Evolutionary conservation across 2,888 invertebrate genomes (phyloP), one percentile per base, ranked within the genome.

Genomic region (Pimpla rufipes): DNA sequence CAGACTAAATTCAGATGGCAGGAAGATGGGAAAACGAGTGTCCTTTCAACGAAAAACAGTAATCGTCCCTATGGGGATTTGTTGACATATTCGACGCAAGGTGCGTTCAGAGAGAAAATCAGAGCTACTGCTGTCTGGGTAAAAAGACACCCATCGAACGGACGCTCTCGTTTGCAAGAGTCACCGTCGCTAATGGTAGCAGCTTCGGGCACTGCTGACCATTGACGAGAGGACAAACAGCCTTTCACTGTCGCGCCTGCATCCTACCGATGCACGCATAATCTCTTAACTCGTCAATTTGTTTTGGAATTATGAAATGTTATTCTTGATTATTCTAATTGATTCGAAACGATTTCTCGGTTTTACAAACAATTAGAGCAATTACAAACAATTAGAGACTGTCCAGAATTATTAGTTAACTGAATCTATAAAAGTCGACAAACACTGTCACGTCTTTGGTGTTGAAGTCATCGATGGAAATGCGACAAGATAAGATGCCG

Each of bases 171-270:
- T 83, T 83, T 80, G 81, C 80, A 29, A 81, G 67, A 90, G 90
- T 90, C 90, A 90, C 89, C 87, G 87, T 90, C 89, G 85, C 87
- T 90, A 90, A 90, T 89, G 90, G 89, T 88, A 87, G 87, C 85
- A 84, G 73, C 66, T 52, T 52, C 52, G 67, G 70, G 66, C 66
- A 42, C 73, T 23, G 55, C 55, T n/a, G 67, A 16, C 62, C 68
- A 76, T 83, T 83, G 76, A 80, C 62, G 66, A 73, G 62, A 37
- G 62, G 52, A 76, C 52, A 50, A 67, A 55, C 67, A 73, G 50
- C 55, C 16, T 55, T 70, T n/a, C 23, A 75, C 74, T 50, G 70
- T 71, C 66, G 50, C 40, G 6, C 23, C 71, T 71, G 57, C 18
- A 42, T 62, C 37, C 40, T 42, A 6, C 42, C 18, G 57, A 71